Evolutionary conservation across 2,113 vertebrate genomes (phyloP).

Genomic region (Leuciscus idus): DNA sequence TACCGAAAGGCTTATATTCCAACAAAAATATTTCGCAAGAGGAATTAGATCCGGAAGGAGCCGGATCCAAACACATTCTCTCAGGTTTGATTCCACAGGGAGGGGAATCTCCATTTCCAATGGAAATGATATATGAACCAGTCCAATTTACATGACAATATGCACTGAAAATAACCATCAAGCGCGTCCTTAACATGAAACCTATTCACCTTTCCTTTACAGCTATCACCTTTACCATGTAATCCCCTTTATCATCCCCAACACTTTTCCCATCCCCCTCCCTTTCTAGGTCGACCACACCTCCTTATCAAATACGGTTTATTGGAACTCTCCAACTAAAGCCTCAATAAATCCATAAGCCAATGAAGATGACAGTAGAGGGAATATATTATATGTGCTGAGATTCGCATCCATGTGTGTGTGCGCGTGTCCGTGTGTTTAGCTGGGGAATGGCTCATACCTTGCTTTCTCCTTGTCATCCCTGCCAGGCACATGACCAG

Average conservation of each 20-base stretch:
- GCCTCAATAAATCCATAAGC: conserved; percentile 29
- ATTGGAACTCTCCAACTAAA: conserved; percentile 19
- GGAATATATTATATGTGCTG: conserved; percentile 15
- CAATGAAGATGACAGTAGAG: conserved; percentile 38
- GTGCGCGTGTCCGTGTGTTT: conserved; percentile 10
- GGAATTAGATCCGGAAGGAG: conserved; percentile 33
- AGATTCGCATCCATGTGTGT: conserved; percentile 16
- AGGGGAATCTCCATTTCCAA: neutral
- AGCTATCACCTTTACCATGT: conserved; percentile 6
- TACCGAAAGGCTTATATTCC: conserved; percentile 32
- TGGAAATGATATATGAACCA: conserved; percentile 31
- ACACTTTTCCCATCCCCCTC: neutral
- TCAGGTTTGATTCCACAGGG: conserved; percentile 12
- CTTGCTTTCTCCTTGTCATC: conserved; percentile 69
- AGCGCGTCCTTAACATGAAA: conserved; percentile 26
- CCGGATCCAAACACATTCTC: neutral
- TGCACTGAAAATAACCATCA: conserved; percentile 35
- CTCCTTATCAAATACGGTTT: conserved; percentile 32
- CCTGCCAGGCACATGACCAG: conserved; percentile 63
- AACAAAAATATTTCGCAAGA: neutral
- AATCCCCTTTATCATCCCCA: conserved; percentile 39
- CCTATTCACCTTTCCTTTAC: conserved; percentile 36
- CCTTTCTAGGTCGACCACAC: neutral
- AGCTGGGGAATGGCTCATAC: conserved; percentile 54
- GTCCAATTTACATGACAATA: conserved; percentile 27